These are phyloP conservation scores for Drosophila setifemur DNA, from an alignment of 1,140 invertebrate genomes.

Conservation along the genomic window DNA sequence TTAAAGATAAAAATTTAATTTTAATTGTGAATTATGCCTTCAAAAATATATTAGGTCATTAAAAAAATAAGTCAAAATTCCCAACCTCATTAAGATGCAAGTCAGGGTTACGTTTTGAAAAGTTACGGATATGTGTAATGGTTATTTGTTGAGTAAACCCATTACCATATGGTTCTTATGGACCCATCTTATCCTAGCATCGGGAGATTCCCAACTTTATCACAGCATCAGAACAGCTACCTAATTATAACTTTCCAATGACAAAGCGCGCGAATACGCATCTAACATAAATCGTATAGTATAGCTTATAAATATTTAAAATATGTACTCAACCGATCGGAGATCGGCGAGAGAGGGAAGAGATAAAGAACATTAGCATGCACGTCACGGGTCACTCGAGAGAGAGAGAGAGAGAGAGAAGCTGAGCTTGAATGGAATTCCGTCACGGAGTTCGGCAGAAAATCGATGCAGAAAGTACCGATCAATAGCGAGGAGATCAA, in stretches of 20 bases:
- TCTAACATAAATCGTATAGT: conserved; percentile 21
- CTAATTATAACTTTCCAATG: conserved; percentile 24
- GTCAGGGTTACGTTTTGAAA: neutral
- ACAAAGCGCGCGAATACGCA: conserved; percentile 9
- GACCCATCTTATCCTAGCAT: conserved; percentile 1
- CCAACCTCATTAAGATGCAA: neutral
- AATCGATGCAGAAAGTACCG: conserved; percentile 24
- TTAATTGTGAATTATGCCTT: too few species aligned
- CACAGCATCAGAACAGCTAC: neutral
- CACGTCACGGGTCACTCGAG: neutral
- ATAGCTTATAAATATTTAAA: conserved; percentile 25
- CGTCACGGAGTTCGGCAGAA: conserved; percentile 14
- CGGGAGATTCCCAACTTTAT: conserved; percentile 11
- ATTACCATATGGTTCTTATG: conserved; percentile 16
- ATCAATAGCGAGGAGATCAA: conserved; percentile 6
- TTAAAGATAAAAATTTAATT: too few species aligned
- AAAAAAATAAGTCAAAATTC: too few species aligned
- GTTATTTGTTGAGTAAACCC: neutral
- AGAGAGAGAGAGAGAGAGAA: neutral
- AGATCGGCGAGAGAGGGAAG: conserved; percentile 5
- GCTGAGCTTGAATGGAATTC: conserved; percentile 31
- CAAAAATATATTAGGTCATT: too few species aligned
- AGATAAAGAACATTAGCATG: conserved; percentile 4
- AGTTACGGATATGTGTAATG: neutral
- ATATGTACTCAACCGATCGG: conserved; percentile 14